Percentiles rank a stretch among this genome's conserved stretches.
Conservation (phyloP, 2,888 invertebrate genomes). For the Calameuta filiformis region DNA sequence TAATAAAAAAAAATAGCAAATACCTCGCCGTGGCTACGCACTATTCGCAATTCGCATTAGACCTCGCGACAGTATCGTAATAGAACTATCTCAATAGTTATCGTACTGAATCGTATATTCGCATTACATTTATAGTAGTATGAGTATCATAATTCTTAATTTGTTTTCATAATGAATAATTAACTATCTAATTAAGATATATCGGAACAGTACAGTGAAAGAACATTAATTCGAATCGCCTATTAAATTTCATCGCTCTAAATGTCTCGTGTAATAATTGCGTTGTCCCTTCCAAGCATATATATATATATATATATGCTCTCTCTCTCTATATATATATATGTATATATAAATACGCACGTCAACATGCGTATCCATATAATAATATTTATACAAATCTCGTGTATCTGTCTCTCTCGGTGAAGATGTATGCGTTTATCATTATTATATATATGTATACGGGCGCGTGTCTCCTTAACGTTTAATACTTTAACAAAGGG, state of each 20-base stretch:
- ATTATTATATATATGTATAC: neutral
- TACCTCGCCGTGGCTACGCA: slow-evolving; percentile 21
- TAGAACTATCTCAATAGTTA: slow-evolving; percentile 43
- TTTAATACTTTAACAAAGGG: slow-evolving; percentile 56
- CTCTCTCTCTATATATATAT: neutral
- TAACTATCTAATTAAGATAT: slow-evolving; percentile 55
- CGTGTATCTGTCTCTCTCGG: too few relatives aligned
- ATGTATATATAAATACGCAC: slow-evolving; percentile 12
- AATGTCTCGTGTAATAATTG: slow-evolving; percentile 14
- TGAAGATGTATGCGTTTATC: too few relatives aligned
- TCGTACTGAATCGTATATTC: slow-evolving; percentile 42
- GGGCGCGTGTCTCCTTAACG: slow-evolving; percentile 8
- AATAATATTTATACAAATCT: slow-evolving; percentile 24
- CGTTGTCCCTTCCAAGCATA: slow-evolving; percentile 12
- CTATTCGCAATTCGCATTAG: slow-evolving; percentile 33
- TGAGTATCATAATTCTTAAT: slow-evolving; percentile 47
- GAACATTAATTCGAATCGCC: slow-evolving; percentile 48
- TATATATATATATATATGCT: neutral
- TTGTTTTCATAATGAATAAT: slow-evolving; percentile 44
- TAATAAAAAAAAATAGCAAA: slow-evolving; percentile 14
- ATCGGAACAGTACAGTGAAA: slow-evolving; percentile 54
- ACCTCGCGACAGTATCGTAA: slow-evolving; percentile 35
- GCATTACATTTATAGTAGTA: slow-evolving; percentile 40
- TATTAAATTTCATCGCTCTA: slow-evolving; percentile 36
- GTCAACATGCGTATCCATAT: slow-evolving; percentile 28